Base-by-base conservation (phyloP, 2,113 vertebrate genomes). In the Dicaeum eximium region DNA sequence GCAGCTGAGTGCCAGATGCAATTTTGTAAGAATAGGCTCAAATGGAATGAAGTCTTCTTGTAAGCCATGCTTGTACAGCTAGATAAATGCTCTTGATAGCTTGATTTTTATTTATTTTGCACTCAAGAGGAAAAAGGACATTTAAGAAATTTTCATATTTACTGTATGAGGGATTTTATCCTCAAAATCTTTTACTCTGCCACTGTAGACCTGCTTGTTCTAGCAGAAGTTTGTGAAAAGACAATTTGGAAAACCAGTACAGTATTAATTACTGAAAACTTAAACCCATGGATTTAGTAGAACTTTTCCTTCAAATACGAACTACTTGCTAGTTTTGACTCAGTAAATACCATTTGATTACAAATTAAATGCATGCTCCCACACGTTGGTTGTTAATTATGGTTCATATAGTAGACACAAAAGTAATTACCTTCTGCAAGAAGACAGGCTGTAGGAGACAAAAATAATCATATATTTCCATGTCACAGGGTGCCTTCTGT, bases 371-470 rank as follows among this genome's bases (percentile, higher is more conserved):
- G 33, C 42, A 9, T 67, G 53, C 40, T 91, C 50, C 40, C 47
- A 77, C 44, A 67, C 13, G 21, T 95, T 86, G 62, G 24, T 53
- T 86, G 30, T 51, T 93, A 93, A 86, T 95, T 88, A 62, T n/a
- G 7, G 38, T 78, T 92, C 60, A 85, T 82, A 72, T 6, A 73
- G 31, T 64, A 88, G 51, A 85, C 79, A n/a, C 31, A 56, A 86
- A 94, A 93, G 40, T 88, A 92, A 96, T 95, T 94, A 78, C 56
- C 28, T 91, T 92, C 50, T 86, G 65, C 64, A 93, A 78, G 66
- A 88, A 54, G 6, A 64, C n/a, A 73, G 30, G n/a, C 71, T 92
- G 74, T 82, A 86, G n/a, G 85, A 93, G 67, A 66, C 78, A 82
- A 66, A 92, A 94, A 83, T 74, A 92, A 80, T 86, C 14, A 45